Evolutionary conservation across 2,113 vertebrate genomes (phyloP).

Genomic region (Caranx ignobilis): DNA sequence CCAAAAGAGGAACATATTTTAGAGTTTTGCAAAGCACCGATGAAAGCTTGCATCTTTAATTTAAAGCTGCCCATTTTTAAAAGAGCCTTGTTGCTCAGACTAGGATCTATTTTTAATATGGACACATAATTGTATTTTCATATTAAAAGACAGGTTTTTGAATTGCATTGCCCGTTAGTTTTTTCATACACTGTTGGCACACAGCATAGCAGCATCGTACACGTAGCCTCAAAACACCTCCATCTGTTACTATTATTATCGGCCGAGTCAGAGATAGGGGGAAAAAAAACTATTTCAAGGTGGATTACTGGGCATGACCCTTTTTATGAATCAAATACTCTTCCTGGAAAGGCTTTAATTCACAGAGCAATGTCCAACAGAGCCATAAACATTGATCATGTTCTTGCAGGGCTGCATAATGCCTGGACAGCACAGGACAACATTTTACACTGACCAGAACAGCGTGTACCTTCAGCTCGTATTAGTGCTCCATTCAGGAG

Average conservation of each 20-base stretch:
- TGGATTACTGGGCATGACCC: background rate
- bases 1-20: background rate
- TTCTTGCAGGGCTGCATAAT: constrained; percentile 29
- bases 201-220: background rate
- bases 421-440: constrained; percentile 12
- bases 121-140: background rate
- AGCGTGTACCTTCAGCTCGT: constrained; percentile 51
- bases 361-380: background rate
- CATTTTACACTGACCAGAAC: constrained; percentile 42
- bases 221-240: background rate
- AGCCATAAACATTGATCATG: background rate
- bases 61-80: background rate
- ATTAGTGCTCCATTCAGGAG: constrained; percentile 17
- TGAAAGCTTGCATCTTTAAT: background rate
- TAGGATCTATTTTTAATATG: background rate
- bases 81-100: background rate
- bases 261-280: background rate
- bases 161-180: background rate
- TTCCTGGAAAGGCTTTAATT: background rate
- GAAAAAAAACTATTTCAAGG: background rate
- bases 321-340: constrained; percentile 8
- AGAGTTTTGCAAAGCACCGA: background rate
- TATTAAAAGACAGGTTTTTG: background rate
- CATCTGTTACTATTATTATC: background rate
- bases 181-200: background rate